Evolutionary conservation across 2,888 invertebrate genomes (phyloP), one percentile per base, ranked within the genome.

Genomic region (Zeuzera pyrina): DNA sequence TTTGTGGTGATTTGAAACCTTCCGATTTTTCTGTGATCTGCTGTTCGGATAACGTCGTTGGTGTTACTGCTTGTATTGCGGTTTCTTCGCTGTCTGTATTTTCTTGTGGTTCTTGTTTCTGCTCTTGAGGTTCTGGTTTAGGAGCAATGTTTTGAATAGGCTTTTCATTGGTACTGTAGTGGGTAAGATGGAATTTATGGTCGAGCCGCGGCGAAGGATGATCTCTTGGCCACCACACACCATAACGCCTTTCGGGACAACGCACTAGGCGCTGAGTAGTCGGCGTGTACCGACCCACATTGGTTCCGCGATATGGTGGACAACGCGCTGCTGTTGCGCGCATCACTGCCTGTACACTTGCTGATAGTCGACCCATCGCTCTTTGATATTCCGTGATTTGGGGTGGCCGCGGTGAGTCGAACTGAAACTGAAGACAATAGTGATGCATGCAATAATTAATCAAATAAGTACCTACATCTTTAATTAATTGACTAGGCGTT

Each of bases 211-310:
- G 65, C 0, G 66, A 58, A 11, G 64, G 62, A 29, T 68, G 66
- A 45, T 74, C 71, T 8, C 62, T 50, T 0, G 78, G 74, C 76
- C 74, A 79, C 72, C 73, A 76, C 36, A 70, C 55, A 31, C 62
- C 62, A 47, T 64, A 69, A 30, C 71, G 64, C 31, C 65, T 55
- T 35, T 77, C 77, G 13, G 68, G 62, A 31, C 55, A 60, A 13
- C 76, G 62, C 13, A 64, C 47, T 0, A 74, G 74, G 7, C 79
- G 59, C 36, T 61, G 73, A 16, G 63, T 66, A 12, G 78, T 74
- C 36, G 79, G 77, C 14, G 79, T 71, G 54, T 76, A 78, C 12
- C 79, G 64, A 36, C 71, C 71, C 31, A 77, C 67, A 44, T 77
- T 74, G 36, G 79, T 73, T 31, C 74, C 79, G 23, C 81, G 63